Percentiles rank a stretch among this genome's conserved stretches.
These are phyloP conservation scores for Nyctibius grandis DNA, from an alignment of 2,797 vertebrate genomes.

Conservation along the genomic window DNA sequence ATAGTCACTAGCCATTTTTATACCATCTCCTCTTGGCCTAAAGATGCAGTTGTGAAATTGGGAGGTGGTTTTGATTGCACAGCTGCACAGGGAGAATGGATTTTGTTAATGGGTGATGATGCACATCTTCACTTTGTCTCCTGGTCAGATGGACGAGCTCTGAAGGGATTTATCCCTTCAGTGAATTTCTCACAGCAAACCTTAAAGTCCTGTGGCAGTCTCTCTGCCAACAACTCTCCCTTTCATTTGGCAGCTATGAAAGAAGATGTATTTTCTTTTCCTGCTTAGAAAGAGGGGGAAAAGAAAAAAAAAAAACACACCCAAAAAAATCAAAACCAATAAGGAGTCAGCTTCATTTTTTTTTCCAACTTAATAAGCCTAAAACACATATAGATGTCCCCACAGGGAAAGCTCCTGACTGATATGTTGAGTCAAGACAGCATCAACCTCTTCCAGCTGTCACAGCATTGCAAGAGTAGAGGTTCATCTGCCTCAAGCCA, in stretches of 20 bases:
- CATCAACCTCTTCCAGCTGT: conserved; percentile 7
- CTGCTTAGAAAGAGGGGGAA: background rate
- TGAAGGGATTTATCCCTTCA: background rate
- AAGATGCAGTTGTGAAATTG: background rate
- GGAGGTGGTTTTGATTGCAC: background rate
- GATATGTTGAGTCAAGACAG: conserved; percentile 21
- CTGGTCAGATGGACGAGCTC: background rate
- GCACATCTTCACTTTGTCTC: background rate
- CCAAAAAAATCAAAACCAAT: background rate
- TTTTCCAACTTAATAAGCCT: background rate
- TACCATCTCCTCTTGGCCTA: background rate
- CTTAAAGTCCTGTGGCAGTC: background rate
- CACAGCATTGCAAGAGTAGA: background rate
- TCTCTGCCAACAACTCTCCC: background rate
- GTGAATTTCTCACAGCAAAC: background rate
- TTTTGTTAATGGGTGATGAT: background rate
- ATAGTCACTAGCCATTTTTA: background rate
- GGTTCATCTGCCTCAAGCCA: background rate
- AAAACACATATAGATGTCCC: background rate
- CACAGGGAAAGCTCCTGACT: background rate
- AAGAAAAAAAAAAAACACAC: background rate
- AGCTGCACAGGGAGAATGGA: background rate
- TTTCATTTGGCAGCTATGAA: background rate
- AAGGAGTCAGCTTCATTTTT: background rate
- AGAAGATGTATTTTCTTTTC: background rate